These are phyloP conservation scores for Andinoacara biseriatus DNA, from an alignment of 2,113 vertebrate species.

Conservation along the genomic window DNA sequence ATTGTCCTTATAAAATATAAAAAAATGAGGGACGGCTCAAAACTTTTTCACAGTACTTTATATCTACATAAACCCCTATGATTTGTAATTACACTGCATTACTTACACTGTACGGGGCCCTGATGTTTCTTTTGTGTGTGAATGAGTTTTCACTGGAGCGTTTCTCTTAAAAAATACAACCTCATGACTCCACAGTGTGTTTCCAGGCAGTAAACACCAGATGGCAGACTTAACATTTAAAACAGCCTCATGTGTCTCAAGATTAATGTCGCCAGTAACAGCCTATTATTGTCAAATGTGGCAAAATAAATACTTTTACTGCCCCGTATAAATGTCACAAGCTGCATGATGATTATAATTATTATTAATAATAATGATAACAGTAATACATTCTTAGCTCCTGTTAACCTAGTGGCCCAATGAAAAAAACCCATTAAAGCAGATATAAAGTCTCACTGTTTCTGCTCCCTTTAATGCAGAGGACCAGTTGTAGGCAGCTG, in stretches of 20 bases:
- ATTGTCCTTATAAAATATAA: neutral
- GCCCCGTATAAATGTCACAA: neutral
- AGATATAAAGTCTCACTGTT: neutral
- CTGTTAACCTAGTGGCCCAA: neutral
- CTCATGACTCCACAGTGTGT: neutral
- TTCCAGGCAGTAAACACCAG: slow-evolving; percentile 35
- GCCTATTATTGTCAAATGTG: neutral
- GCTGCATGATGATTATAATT: too few species aligned
- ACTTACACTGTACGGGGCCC: neutral
- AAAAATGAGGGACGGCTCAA: neutral
- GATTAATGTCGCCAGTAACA: neutral
- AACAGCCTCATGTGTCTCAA: neutral
- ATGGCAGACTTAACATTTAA: slow-evolving; percentile 11
- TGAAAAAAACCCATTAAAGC: neutral
- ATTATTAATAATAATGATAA: too few species aligned
- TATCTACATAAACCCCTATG: neutral
- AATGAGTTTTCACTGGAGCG: neutral
- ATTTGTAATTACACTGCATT: neutral
- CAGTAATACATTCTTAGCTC: neutral
- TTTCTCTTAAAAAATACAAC: neutral
- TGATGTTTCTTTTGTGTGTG: neutral
- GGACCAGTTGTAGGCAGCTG: slow-evolving; percentile 29
- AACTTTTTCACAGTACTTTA: neutral
- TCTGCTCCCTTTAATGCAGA: neutral
- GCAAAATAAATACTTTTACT: slow-evolving; percentile 2